Base-by-base conservation (phyloP, 2,113 vertebrate species). In the Rhinichthys klamathensis region DNA sequence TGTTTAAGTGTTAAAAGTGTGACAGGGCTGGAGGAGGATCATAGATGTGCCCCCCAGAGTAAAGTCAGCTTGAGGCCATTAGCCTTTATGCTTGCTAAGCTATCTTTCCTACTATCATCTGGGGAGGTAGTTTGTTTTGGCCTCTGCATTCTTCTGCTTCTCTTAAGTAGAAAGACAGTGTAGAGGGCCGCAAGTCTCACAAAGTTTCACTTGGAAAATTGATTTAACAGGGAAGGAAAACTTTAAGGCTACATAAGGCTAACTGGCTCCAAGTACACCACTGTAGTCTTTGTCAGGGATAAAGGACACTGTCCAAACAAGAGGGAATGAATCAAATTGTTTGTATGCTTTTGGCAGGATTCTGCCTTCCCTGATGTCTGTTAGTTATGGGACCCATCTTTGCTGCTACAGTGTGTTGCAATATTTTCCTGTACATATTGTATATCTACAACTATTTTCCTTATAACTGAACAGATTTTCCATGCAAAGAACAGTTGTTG, bases 151-250 rank as follows among this genome's bases (percentile, higher is more conserved):
- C 88, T 91, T 92, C 92, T 91, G 82, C 84, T 83, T 90, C 90
- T 91, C 91, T 90, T 91, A 91, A 95, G 91, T 90, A 89, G 91
- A 94, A 94, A 91, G 49, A 88, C 93, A 94, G 92, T 9, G 81
- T 82, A 75, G 41, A 12, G 84, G 77, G 69, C 74, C 87, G 86
- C 79, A 90, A 87, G 80, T 86, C 90, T 90, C 87, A 87, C 10
- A 89, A 88, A 80, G 87, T 87, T 87, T 73, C n/a, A 72, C 32
- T 27, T 13, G 15, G 32, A 65, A 88, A 80, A 93, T 91, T 80
- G 86, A 88, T 94, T 95, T 93, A 92, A 91, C 93, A 95, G 91
- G 60, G 70, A 87, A 77, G 63, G 79, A 87, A 88, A 87, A 88
- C 89, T 91, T 88, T 83, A 79, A 88, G 51, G 76, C 27, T 83